Conservation (phyloP, 30 jellyfish, hydroid and myxozoan genomes). For the Turritopsis dohrnii region DNA sequence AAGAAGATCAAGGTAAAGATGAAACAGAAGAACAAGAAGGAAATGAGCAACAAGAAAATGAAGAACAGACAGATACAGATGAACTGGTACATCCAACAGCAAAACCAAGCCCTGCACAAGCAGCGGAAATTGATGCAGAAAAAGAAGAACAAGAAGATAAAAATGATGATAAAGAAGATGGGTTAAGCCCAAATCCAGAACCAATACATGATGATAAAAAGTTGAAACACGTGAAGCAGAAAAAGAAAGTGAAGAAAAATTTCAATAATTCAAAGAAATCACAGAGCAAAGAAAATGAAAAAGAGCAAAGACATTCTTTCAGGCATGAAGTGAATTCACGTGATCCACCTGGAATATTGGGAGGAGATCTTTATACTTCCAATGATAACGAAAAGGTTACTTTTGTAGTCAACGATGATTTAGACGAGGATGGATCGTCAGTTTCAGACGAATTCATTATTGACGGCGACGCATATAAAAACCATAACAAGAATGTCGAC, state of each 20-base stretch:
- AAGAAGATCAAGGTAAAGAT: slow-evolving; percentile 19
- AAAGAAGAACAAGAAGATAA: neutral
- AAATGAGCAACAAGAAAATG: slow-evolving; percentile 2
- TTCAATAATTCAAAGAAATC: neutral
- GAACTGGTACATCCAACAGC: neutral
- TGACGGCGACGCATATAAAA: neutral
- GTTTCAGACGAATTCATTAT: neutral
- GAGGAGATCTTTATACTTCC: neutral
- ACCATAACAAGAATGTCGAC: neutral
- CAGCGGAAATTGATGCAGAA: slow-evolving; percentile 11
- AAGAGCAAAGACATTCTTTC: slow-evolving; percentile 1
- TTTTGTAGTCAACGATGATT: neutral
- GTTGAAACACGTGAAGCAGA: neutral
- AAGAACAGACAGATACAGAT: neutral
- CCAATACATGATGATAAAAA: slow-evolving; percentile 10
- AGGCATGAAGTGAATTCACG: neutral
- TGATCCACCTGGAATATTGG: slow-evolving; percentile 9
- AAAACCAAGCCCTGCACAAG: neutral
- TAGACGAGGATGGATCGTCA: neutral
- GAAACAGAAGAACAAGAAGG: neutral
- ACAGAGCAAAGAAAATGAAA: neutral
- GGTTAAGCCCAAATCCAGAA: neutral
- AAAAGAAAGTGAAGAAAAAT: neutral
- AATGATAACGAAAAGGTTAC: neutral
- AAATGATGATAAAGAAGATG: slow-evolving; percentile 6